These are phyloP conservation scores for Acleris sparsana DNA, from an alignment of 2,888 invertebrate genomes.

Conservation along the genomic window DNA sequence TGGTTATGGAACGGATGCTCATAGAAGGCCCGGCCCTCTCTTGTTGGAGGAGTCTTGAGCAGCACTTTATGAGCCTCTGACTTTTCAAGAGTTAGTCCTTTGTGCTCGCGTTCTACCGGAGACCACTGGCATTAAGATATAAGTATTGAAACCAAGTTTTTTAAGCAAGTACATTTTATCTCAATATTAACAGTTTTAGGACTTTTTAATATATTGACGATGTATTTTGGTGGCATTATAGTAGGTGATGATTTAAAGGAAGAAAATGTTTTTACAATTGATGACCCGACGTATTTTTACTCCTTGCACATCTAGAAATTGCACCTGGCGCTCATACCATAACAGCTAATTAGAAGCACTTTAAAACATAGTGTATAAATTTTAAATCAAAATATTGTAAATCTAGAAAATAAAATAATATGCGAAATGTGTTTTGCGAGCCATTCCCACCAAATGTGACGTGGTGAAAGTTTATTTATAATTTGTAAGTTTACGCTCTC, in stretches of 20 bases:
- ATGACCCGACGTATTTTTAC: slow-evolving; percentile 11
- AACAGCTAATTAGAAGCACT: slow-evolving; percentile 32
- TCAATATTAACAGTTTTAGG: too few species aligned
- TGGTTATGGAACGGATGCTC: slow-evolving; percentile 19
- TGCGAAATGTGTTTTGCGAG: slow-evolving; percentile 35
- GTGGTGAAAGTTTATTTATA: slow-evolving; percentile 44
- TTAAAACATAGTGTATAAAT: slow-evolving; percentile 1
- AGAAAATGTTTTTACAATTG: not conserved
- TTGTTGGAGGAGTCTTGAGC: slow-evolving; percentile 50
- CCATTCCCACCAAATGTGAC: slow-evolving; percentile 16
- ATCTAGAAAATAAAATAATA: slow-evolving; percentile 6
- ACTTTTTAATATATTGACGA: not conserved
- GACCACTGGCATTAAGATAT: slow-evolving; percentile 37
- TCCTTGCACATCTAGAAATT: slow-evolving; percentile 28
- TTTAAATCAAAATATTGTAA: slow-evolving; percentile 8
- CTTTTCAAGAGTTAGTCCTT: slow-evolving; percentile 51
- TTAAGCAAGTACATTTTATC: not conserved
- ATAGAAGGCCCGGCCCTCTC: slow-evolving; percentile 22
- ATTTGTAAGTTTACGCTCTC: slow-evolving; percentile 55
- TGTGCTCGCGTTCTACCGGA: slow-evolving; percentile 44
- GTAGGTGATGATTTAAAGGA: not conserved
- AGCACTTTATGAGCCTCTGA: slow-evolving; percentile 50
- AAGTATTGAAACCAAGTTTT: slow-evolving; percentile 18
- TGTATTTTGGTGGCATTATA: slow-evolving; percentile 12
- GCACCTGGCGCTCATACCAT: slow-evolving; percentile 27